Conservation (phyloP, 2,113 vertebrate genomes). For the Lucifuga dentata region DNA sequence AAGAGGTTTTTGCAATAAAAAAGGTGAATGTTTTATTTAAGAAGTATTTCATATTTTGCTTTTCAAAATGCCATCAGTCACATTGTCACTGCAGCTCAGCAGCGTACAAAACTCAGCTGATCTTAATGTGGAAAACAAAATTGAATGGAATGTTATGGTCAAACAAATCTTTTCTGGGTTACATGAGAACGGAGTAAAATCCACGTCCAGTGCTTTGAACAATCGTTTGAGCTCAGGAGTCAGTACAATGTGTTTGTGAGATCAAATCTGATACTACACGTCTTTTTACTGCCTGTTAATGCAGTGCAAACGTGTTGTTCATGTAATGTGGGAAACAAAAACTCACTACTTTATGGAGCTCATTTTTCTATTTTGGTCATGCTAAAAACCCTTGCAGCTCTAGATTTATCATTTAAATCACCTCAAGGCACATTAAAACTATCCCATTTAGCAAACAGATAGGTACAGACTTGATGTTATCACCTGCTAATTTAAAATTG, state of each 20-base stretch:
- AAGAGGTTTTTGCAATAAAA: constrained; percentile 42
- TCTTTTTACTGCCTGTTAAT: constrained; percentile 12
- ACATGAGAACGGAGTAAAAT: constrained; percentile 38
- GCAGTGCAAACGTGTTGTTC: constrained; percentile 18
- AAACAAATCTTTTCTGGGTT: constrained; percentile 26
- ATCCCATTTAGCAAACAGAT: constrained; percentile 40
- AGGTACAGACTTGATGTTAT: constrained; percentile 6
- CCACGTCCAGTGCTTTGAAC: constrained; percentile 20
- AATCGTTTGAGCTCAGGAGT: constrained; percentile 22
- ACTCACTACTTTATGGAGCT: constrained; percentile 1
- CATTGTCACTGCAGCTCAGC: constrained; percentile 49
- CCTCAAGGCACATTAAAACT: constrained; percentile 73
- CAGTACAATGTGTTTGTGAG: constrained; percentile 30
- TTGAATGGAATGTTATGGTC: constrained; percentile 67
- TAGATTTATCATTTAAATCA: constrained; percentile 26
- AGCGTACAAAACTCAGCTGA: constrained; percentile 62
- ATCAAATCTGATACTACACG: constrained; percentile 4
- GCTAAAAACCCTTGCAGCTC: constrained; percentile 26
- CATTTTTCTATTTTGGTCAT: constrained; percentile 13
- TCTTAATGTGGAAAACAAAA: constrained; percentile 52
- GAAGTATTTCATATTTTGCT: constrained; percentile 48
- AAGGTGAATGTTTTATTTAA: constrained; percentile 59
- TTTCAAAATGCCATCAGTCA: constrained; percentile 44
- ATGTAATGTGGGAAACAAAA: not conserved
- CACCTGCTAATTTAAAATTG: not conserved